Conservation (phyloP, 2,113 vertebrate genomes). For the Ramphastos sulfuratus region DNA sequence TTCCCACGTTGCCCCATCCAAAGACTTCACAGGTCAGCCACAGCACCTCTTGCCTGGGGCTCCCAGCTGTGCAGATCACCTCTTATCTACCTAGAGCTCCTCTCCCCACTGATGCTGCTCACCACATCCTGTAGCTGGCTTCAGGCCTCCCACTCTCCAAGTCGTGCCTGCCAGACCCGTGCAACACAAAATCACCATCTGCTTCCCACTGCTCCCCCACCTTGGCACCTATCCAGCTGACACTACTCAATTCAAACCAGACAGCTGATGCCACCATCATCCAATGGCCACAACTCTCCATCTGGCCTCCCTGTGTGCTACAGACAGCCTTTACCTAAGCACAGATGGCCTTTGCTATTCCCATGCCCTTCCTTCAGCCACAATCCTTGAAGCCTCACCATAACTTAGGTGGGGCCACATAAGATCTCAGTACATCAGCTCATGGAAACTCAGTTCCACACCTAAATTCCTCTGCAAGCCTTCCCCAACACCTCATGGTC, state of each 20-base stretch:
- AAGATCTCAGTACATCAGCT: background rate
- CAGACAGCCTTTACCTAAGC: background rate
- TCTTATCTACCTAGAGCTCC: background rate
- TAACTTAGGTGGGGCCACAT: background rate
- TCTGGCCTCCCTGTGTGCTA: background rate
- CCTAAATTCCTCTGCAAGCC: background rate
- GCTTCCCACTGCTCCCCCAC: background rate
- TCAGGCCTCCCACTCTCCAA: background rate
- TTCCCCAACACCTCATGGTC: background rate
- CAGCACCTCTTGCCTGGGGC: background rate
- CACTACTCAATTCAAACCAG: background rate
- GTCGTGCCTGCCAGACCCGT: accelerated
- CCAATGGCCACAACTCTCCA: background rate
- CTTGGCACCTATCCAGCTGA: background rate
- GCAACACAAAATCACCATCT: background rate
- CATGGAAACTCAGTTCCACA: background rate
- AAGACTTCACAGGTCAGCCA: background rate
- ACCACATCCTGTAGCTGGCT: background rate
- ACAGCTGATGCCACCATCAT: background rate
- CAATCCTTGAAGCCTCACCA: background rate
- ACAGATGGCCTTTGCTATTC: background rate
- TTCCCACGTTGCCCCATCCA: background rate
- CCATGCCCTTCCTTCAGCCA: background rate
- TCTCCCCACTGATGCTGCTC: background rate
- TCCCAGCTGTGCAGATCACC: background rate